Percentiles rank a stretch among this genome's conserved stretches.
These are phyloP conservation scores for Saturnia japonica DNA, from an alignment of 2,888 invertebrate genomes.

Conservation along the genomic window DNA sequence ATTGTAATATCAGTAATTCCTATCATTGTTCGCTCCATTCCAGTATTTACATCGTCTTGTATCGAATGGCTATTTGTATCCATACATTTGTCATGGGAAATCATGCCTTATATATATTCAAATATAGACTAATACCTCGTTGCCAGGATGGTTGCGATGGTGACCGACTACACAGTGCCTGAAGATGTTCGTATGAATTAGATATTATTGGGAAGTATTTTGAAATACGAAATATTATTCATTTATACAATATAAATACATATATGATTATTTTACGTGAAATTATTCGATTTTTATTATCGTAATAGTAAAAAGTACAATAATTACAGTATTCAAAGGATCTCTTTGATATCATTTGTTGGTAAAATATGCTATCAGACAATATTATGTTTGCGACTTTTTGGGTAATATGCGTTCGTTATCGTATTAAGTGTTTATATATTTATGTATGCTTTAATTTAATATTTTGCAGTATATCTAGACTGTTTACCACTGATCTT, in stretches of 20 bases:
- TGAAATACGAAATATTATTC: neutral
- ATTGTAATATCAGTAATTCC: neutral
- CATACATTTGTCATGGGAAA: conserved; percentile 73
- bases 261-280: neutral
- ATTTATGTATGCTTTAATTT: neutral
- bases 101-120: conserved; percentile 63
- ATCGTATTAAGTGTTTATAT: neutral
- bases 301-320: no score
- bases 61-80: conserved; percentile 63
- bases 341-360: neutral
- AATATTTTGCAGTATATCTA: neutral
- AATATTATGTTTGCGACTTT: neutral
- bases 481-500: neutral
- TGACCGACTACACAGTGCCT: conserved; percentile 51
- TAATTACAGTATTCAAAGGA: no score
- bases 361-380: neutral
- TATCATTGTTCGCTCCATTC: conserved; percentile 24
- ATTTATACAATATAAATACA: neutral
- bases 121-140: conserved; percentile 66
- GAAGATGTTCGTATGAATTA: conserved; percentile 14
- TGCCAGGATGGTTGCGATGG: conserved; percentile 75
- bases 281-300: no score
- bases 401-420: neutral
- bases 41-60: conserved; percentile 27
- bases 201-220: conserved; percentile 9